Percentiles rank a stretch among this genome's conserved stretches.
phyloP scores from a whole-genome alignment of 1,140 invertebrate genomes.

The Ruditapes philippinarum region DNA sequence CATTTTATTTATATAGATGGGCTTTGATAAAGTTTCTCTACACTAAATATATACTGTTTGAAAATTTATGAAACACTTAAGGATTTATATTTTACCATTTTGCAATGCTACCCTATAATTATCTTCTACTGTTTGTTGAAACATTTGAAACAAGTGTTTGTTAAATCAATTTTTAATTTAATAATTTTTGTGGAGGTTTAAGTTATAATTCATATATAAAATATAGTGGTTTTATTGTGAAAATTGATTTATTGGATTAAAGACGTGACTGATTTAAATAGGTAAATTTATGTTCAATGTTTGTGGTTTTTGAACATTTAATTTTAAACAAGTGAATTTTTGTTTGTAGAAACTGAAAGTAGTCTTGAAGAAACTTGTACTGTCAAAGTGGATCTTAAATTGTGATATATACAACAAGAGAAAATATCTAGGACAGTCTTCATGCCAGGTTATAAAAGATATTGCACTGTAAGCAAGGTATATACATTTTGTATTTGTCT shows the following conservation, averaged over 20 bases:
- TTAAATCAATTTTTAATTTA: not conserved
- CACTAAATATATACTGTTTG: not conserved
- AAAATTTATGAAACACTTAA: conserved; percentile 15
- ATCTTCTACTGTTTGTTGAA: not conserved
- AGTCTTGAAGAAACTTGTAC: too few species aligned
- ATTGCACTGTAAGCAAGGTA: too few species aligned
- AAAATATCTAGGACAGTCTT: too few species aligned
- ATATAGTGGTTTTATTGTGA: not conserved
- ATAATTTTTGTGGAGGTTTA: not conserved
- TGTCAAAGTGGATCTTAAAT: too few species aligned
- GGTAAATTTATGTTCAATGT: too few species aligned
- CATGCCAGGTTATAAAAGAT: too few species aligned
- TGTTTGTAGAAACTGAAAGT: too few species aligned
- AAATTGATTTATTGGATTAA: conserved; percentile 15
- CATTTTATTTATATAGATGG: conserved; percentile 9
- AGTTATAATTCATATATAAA: not conserved
- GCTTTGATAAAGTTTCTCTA: not conserved
- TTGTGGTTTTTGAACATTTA: too few species aligned
- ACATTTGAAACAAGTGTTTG: not conserved
- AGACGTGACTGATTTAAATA: too few species aligned
- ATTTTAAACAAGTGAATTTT: too few species aligned
- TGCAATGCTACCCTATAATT: not conserved
- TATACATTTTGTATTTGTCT: too few species aligned
- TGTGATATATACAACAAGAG: too few species aligned
- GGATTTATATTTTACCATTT: not conserved